Conservation (phyloP, 2,113 vertebrate species). For the Oenanthe oenanthe region DNA sequence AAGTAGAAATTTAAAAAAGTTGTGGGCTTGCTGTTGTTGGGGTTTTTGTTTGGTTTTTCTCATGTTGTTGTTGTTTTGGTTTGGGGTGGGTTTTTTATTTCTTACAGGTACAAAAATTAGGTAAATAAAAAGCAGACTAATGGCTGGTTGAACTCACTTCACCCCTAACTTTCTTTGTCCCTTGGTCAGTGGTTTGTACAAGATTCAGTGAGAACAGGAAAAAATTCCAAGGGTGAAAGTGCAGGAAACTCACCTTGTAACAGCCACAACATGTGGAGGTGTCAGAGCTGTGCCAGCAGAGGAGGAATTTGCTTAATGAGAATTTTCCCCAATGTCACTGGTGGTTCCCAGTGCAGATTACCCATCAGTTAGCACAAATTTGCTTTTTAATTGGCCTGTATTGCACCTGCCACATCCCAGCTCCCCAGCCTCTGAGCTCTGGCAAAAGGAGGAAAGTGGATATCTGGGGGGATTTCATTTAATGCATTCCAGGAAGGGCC, state of each 20-base stretch:
- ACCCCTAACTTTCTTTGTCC: neutral
- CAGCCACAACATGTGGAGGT: constrained; percentile 37
- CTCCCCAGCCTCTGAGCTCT: constrained; percentile 54
- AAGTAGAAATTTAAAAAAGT: neutral
- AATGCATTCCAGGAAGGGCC: constrained; percentile 51
- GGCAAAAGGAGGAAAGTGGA: constrained; percentile 36
- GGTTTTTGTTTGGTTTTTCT: neutral
- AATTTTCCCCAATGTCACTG: constrained; percentile 69
- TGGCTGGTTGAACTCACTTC: neutral
- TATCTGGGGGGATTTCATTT: constrained; percentile 55
- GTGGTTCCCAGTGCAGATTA: constrained; percentile 75
- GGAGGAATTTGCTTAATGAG: constrained; percentile 70
- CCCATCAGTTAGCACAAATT: constrained; percentile 78
- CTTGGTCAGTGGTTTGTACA: no score
- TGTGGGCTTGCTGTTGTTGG: neutral
- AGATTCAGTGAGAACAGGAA: neutral
- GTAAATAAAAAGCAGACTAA: neutral
- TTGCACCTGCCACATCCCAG: constrained; percentile 68
- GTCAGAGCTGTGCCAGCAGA: constrained; percentile 51
- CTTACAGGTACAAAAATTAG: neutral
- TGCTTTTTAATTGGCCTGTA: constrained; percentile 79
- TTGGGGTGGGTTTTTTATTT: neutral
- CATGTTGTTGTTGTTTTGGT: neutral
- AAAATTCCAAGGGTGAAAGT: neutral
- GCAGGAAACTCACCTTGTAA: constrained; percentile 30